A percentile compares a stretch with the other conserved stretches of the same genome.
Evolutionary conservation across 2,797 vertebrate species (phyloP).

Genomic region (Tolypeutes matacus): DNA sequence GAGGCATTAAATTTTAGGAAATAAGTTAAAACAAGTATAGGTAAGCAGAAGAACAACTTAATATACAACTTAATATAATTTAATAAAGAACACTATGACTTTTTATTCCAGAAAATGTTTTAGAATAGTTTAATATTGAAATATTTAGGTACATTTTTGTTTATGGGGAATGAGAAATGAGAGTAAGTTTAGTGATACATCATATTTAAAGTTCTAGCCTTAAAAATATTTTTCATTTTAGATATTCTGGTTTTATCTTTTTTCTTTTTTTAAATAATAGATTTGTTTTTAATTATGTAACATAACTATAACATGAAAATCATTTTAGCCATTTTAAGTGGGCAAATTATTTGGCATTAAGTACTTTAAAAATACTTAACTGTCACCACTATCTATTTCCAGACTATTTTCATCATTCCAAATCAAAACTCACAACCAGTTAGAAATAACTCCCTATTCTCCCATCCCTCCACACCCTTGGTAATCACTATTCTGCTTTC

Average conservation of each 20-base stretch:
- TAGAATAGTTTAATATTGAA: neutral
- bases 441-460: too few relatives aligned
- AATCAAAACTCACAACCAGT: too few relatives aligned
- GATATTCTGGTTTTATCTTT: conserved; percentile 6
- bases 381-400: too few relatives aligned
- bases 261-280: neutral
- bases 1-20: neutral
- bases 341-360: too few relatives aligned
- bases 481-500: too few relatives aligned
- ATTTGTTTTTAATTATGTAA: too few relatives aligned
- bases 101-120: neutral
- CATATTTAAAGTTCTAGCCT: neutral
- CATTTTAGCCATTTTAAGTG: too few relatives aligned
- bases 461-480: too few relatives aligned
- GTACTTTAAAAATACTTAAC: too few relatives aligned
- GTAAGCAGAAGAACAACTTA: neutral
- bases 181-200: neutral
- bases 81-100: neutral
- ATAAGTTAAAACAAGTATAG: neutral
- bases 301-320: too few relatives aligned
- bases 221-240: neutral
- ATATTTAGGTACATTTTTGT: neutral
- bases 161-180: neutral
- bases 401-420: too few relatives aligned
- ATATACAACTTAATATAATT: neutral